phyloP scores from a whole-genome alignment of 2,888 invertebrate species.

The Aporophyla nigra region DNA sequence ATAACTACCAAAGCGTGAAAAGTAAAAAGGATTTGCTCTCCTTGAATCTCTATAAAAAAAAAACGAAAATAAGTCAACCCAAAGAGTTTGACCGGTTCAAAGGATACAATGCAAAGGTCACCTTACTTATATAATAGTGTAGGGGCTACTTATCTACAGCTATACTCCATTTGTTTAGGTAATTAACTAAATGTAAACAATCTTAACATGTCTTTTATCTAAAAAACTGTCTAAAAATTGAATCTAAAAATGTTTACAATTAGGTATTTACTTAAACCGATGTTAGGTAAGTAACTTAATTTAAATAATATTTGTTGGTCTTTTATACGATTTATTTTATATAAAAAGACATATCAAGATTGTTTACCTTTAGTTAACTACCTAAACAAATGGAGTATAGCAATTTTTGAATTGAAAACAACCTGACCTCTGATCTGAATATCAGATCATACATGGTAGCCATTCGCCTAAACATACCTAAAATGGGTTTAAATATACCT shows the following conservation, averaged over 20 bases:
- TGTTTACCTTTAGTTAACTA: too few species aligned
- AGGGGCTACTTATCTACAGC: neutral
- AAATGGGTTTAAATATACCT: constrained; percentile 32
- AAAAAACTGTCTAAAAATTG: too few species aligned
- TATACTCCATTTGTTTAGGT: too few species aligned
- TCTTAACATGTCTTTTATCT: too few species aligned
- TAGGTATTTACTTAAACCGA: too few species aligned
- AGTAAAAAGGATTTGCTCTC: constrained; percentile 12
- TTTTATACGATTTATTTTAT: too few species aligned
- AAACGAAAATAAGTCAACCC: constrained; percentile 11
- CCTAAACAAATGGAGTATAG: too few species aligned
- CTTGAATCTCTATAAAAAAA: constrained; percentile 9
- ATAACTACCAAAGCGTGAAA: constrained; percentile 14
- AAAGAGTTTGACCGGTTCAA: constrained; percentile 25
- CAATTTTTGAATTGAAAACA: constrained; percentile 18
- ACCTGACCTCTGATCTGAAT: neutral
- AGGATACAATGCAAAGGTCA: constrained; percentile 40
- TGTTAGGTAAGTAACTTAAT: too few species aligned
- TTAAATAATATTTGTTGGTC: too few species aligned
- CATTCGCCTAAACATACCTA: constrained; percentile 7
- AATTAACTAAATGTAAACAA: too few species aligned
- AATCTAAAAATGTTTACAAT: too few species aligned
- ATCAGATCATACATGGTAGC: neutral
- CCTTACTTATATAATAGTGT: neutral
- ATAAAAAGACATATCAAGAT: too few species aligned